phyloP scores from a whole-genome alignment of 2,797 vertebrate species.

The Clarias pachynema region DNA sequence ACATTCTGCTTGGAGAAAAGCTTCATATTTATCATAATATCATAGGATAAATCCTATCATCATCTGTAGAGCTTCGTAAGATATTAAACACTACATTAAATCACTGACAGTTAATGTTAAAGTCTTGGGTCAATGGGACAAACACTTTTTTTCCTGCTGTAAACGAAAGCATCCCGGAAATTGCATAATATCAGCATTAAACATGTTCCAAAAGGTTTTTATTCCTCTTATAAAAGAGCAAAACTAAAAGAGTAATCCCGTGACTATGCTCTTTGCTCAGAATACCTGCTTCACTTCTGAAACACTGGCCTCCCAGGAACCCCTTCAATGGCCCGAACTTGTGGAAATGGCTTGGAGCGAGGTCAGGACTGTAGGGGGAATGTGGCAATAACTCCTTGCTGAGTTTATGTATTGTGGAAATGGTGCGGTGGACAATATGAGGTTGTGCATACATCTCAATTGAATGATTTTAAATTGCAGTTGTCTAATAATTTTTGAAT shows the following conservation, averaged over 20 bases:
- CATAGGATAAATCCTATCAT: not conserved
- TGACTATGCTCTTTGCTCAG: too few species aligned
- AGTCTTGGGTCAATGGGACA: not conserved
- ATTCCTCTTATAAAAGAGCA: not conserved
- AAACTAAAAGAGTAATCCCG: not conserved
- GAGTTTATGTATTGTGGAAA: too few species aligned
- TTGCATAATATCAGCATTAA: not conserved
- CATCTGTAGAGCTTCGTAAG: not conserved
- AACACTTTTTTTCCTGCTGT: not conserved
- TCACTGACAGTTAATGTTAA: not conserved
- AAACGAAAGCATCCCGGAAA: not conserved
- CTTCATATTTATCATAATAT: not conserved
- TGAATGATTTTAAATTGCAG: too few species aligned
- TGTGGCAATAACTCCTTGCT: too few species aligned
- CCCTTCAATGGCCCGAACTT: too few species aligned
- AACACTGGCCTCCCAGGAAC: too few species aligned
- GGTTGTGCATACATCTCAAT: too few species aligned
- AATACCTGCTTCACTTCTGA: too few species aligned
- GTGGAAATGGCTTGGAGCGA: too few species aligned
- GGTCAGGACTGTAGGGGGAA: too few species aligned
- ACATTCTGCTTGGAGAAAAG: not conserved
- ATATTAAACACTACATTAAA: not conserved
- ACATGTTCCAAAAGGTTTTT: not conserved
- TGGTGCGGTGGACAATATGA: too few species aligned
- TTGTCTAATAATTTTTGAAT: too few species aligned